Conservation (phyloP, 2,888 invertebrate genomes). For the Serrognathus titanus region DNA sequence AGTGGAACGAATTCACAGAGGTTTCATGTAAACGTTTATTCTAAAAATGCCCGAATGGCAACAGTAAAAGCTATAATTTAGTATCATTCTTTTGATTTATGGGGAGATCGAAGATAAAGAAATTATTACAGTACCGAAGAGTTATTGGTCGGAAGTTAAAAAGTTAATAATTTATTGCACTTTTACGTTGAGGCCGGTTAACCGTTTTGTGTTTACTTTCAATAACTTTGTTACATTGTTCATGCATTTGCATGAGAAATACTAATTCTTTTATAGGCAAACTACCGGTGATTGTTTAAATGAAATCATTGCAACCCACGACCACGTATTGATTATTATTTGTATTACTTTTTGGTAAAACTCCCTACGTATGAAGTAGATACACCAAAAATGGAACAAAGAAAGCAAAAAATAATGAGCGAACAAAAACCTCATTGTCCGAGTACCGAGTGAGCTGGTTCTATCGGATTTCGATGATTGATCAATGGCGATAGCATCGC, state of each 20-base stretch:
- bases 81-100: conserved; percentile 13
- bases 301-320: too few relatives aligned
- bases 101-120: conserved; percentile 11
- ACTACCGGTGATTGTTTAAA: too few relatives aligned
- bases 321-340: too few relatives aligned
- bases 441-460: too few relatives aligned
- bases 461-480: conserved; percentile 27
- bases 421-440: too few relatives aligned
- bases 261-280: too few relatives aligned
- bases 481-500: conserved; percentile 33
- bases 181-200: not conserved
- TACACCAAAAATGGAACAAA: too few relatives aligned
- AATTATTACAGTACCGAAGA: conserved; percentile 8
- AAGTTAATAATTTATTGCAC: conserved; percentile 1
- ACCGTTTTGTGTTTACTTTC: conserved; percentile 5
- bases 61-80: conserved; percentile 4
- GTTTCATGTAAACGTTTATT: conserved; percentile 1
- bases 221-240: not conserved
- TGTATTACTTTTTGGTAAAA: too few relatives aligned
- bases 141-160: conserved; percentile 7
- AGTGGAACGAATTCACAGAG: not conserved
- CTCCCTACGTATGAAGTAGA: too few relatives aligned
- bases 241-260: too few relatives aligned
- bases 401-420: too few relatives aligned
- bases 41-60: conserved; percentile 6